Evolutionary conservation across 1,140 invertebrate species (phyloP).

Genomic region (Melipona quadrifasciata): DNA sequence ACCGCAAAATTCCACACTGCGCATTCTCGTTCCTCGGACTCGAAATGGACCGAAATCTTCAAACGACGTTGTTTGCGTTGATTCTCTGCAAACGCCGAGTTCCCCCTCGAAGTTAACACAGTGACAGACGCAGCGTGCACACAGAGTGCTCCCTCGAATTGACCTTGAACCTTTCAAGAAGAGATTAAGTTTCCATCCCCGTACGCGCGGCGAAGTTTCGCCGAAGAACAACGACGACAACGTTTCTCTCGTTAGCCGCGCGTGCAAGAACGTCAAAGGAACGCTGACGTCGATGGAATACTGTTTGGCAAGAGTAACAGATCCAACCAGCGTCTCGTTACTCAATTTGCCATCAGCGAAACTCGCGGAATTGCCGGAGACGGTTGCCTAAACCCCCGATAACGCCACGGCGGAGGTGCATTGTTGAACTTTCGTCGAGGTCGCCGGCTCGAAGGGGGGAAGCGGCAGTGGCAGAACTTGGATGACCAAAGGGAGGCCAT

Average conservation of each 20-base stretch:
- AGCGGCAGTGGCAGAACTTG: not conserved
- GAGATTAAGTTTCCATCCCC: not conserved
- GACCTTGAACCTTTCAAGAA: not conserved
- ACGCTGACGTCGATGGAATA: not conserved
- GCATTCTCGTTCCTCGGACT: no score
- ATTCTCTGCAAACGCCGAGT: no score
- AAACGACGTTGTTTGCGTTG: no score
- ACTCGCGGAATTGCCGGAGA: no score
- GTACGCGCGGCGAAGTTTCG: not conserved
- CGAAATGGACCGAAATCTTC: no score
- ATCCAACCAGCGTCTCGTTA: not conserved
- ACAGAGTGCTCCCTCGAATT: no score
- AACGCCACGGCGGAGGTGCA: not conserved
- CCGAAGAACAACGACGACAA: not conserved
- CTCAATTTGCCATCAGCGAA: not conserved
- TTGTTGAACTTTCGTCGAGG: not conserved
- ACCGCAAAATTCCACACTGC: no score
- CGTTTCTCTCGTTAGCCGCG: not conserved
- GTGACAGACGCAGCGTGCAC: no score
- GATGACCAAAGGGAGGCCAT: not conserved
- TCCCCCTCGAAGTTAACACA: no score
- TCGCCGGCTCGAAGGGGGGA: not conserved
- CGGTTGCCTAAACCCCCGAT: not conserved
- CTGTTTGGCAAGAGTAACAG: not conserved
- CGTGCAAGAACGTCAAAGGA: not conserved